These are phyloP conservation scores for Deroptyus accipitrinus DNA, from an alignment of 2,113 vertebrate species.

Conservation along the genomic window DNA sequence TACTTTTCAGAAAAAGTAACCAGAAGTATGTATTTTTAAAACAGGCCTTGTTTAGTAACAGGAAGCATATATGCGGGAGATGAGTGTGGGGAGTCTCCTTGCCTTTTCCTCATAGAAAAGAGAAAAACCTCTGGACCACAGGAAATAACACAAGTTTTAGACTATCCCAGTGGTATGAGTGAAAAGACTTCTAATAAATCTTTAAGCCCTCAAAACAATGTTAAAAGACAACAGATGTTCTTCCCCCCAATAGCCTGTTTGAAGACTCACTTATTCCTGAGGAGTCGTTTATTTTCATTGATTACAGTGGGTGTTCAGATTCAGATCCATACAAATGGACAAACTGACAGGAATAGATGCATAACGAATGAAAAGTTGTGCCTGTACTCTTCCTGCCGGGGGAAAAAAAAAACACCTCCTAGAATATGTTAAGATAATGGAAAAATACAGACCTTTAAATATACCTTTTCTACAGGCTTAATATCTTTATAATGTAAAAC, in stretches of 20 bases:
- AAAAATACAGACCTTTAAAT: neutral
- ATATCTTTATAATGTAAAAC: conserved; percentile 8
- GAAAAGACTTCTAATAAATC: conserved; percentile 54
- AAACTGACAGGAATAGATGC: neutral
- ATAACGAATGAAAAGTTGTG: neutral
- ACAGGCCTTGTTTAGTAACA: conserved; percentile 30
- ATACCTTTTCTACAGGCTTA: neutral
- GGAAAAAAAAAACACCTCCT: neutral
- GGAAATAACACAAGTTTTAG: conserved; percentile 63
- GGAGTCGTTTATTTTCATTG: conserved; percentile 39
- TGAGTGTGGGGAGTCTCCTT: neutral
- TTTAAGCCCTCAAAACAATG: conserved; percentile 36
- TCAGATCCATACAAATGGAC: neutral
- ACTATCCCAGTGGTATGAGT: conserved; percentile 55
- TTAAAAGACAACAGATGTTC: conserved; percentile 68
- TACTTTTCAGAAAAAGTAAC: neutral
- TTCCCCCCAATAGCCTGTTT: neutral
- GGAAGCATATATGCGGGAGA: neutral
- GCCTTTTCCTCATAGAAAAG: neutral
- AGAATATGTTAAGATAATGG: neutral
- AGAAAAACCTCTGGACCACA: conserved; percentile 55
- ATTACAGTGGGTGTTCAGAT: neutral
- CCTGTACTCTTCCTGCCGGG: neutral
- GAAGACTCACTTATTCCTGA: neutral
- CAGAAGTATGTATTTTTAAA: conserved; percentile 30